These are phyloP conservation scores for Pterophyllum scalare DNA, from an alignment of 2,113 vertebrate genomes.

Conservation along the genomic window DNA sequence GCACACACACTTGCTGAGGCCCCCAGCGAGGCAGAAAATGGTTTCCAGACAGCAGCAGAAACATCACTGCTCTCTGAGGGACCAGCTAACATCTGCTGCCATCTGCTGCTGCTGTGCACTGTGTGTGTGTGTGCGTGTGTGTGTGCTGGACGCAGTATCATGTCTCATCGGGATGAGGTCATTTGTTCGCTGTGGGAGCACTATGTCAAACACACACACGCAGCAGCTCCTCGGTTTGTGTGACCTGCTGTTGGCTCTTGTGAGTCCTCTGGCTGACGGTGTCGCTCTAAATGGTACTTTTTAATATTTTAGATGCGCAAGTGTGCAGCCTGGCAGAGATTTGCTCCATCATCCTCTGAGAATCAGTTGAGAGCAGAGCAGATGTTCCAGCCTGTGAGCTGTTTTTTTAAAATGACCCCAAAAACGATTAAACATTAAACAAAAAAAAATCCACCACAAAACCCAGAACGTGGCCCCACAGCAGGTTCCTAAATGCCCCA, in stretches of 20 bases:
- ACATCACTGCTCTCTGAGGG: conserved; percentile 54
- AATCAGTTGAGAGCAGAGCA: background rate
- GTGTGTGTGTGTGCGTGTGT: conserved; percentile 5
- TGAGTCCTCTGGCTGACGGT: background rate
- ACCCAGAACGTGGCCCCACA: too few relatives aligned
- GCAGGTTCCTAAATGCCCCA: too few relatives aligned
- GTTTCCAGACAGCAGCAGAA: conserved; percentile 54
- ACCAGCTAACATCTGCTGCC: conserved; percentile 65
- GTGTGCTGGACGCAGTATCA: conserved; percentile 32
- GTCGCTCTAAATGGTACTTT: background rate
- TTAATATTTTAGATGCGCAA: background rate
- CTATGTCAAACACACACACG: background rate
- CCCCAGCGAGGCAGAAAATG: conserved; percentile 53
- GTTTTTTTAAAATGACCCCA: too few relatives aligned
- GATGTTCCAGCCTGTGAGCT: background rate
- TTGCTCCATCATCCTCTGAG: background rate
- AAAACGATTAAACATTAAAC: too few relatives aligned
- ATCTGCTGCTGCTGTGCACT: conserved; percentile 30
- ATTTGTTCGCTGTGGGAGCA: conserved; percentile 11
- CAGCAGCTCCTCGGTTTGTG: background rate
- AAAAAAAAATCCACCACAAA: too few relatives aligned
- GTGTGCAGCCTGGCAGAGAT: background rate
- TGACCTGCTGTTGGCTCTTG: background rate
- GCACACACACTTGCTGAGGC: background rate
- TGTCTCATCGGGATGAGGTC: conserved; percentile 64